Conservation (phyloP, 2,113 vertebrate species). For the Nibea albiflora region DNA sequence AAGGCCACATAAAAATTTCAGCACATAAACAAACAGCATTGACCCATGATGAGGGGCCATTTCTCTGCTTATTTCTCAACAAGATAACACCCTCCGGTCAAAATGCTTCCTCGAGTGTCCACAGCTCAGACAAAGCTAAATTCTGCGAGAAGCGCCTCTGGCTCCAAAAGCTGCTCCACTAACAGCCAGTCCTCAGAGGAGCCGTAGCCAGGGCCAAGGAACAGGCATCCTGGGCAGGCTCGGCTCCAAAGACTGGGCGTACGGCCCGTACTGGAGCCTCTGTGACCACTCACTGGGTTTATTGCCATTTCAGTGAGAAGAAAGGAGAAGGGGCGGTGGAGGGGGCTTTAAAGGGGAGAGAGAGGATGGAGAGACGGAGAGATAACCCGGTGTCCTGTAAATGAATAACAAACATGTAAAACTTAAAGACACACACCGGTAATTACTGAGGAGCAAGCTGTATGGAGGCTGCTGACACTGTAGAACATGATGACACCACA, state of each 20-base stretch:
- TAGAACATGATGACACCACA: slow-evolving; percentile 26
- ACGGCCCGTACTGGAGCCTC: slow-evolving; percentile 59
- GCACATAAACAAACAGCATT: background rate
- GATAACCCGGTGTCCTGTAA: background rate
- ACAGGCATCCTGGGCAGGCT: slow-evolving; percentile 63
- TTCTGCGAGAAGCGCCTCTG: slow-evolving; percentile 17
- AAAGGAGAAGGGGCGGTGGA: slow-evolving; percentile 1
- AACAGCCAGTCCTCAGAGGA: slow-evolving; percentile 61
- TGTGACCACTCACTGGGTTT: slow-evolving; percentile 60
- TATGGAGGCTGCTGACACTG: slow-evolving; percentile 38
- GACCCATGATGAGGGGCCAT: background rate
- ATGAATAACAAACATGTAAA: background rate
- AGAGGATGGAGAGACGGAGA: background rate
- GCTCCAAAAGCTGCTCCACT: slow-evolving; percentile 41
- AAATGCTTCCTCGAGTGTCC: slow-evolving; percentile 11
- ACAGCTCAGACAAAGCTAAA: slow-evolving; percentile 24
- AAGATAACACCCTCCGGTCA: slow-evolving; percentile 15
- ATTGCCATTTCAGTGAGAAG: slow-evolving; percentile 47
- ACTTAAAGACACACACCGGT: slow-evolving; percentile 14
- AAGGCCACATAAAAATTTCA: slow-evolving; percentile 5
- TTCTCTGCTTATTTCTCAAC: background rate
- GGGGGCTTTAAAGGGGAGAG: background rate
- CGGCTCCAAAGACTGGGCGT: slow-evolving; percentile 67
- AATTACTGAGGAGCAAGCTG: slow-evolving; percentile 20
- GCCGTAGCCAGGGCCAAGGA: slow-evolving; percentile 51